Percentiles rank a stretch among this genome's conserved stretches.
Evolutionary conservation across 92 coral and sea anemone genomes (phyloP).

Genomic region (Metridium senile): DNA sequence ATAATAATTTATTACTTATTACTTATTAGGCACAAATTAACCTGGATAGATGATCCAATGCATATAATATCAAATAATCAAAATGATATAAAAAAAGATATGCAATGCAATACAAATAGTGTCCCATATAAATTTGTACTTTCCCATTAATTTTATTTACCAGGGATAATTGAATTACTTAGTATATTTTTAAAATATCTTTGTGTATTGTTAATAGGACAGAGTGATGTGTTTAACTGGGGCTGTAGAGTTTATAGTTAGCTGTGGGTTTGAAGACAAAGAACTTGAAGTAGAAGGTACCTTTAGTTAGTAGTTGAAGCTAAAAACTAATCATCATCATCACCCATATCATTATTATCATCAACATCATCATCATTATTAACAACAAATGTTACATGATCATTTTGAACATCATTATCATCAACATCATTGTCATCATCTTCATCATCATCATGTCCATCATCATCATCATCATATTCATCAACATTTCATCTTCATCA

Average conservation of each 20-base stretch:
- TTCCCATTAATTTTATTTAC: too few species aligned
- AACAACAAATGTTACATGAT: background rate
- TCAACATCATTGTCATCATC: background rate
- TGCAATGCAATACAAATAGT: too few species aligned
- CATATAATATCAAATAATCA: too few species aligned
- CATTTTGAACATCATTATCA: too few species aligned
- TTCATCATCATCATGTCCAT: background rate
- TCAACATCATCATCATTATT: background rate
- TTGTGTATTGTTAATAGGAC: slow-evolving; percentile 55
- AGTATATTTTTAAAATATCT: too few species aligned
- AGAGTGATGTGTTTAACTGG: slow-evolving; percentile 73
- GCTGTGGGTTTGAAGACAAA: slow-evolving; percentile 91
- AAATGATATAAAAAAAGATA: too few species aligned
- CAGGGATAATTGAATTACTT: background rate
- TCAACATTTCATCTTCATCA: background rate
- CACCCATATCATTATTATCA: too few species aligned
- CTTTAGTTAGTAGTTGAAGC: background rate
- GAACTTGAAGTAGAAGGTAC: slow-evolving; percentile 62
- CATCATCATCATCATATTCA: background rate
- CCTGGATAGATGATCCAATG: too few species aligned
- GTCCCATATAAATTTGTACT: too few species aligned
- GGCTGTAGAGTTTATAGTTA: slow-evolving; percentile 76
- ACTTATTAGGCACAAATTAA: too few species aligned
- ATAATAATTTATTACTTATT: too few species aligned
- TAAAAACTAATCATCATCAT: background rate